phyloP scores from a whole-genome alignment of 2,113 vertebrate species.

The Pseudopodoces humilis region DNA sequence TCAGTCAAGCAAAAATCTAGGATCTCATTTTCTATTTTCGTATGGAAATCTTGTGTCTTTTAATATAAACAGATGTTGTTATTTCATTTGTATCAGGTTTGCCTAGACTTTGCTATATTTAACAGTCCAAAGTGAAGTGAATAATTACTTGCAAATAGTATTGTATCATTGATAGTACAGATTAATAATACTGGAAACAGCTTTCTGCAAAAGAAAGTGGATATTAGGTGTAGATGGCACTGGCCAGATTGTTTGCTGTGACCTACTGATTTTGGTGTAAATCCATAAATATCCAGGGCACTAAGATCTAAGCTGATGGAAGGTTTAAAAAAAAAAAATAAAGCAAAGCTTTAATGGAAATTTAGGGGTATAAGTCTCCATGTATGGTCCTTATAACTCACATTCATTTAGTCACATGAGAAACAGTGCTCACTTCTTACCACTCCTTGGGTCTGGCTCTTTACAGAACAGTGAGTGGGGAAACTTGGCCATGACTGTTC shows the following conservation, averaged over 20 bases:
- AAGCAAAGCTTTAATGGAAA: neutral
- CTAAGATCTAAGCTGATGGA: neutral
- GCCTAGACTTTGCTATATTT: neutral
- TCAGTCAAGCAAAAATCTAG: neutral
- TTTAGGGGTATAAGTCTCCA: neutral
- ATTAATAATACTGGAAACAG: neutral
- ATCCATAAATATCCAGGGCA: neutral
- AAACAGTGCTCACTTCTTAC: neutral
- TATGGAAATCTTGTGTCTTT: neutral
- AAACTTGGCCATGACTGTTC: neutral
- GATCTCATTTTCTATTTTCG: constrained; percentile 3
- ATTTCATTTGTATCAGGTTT: neutral
- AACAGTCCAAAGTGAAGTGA: neutral
- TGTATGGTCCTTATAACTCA: neutral
- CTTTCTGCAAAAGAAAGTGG: neutral
- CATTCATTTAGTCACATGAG: neutral
- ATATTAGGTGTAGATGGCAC: neutral
- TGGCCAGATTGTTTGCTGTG: neutral
- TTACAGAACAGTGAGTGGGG: neutral
- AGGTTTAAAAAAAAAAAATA: neutral
- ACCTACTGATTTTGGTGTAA: neutral
- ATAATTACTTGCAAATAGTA: neutral
- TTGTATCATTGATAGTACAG: neutral
- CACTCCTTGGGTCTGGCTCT: neutral
- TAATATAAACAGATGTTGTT: neutral